Conservation (phyloP, 2,113 vertebrate species). For the Limnothrissa miodon region DNA sequence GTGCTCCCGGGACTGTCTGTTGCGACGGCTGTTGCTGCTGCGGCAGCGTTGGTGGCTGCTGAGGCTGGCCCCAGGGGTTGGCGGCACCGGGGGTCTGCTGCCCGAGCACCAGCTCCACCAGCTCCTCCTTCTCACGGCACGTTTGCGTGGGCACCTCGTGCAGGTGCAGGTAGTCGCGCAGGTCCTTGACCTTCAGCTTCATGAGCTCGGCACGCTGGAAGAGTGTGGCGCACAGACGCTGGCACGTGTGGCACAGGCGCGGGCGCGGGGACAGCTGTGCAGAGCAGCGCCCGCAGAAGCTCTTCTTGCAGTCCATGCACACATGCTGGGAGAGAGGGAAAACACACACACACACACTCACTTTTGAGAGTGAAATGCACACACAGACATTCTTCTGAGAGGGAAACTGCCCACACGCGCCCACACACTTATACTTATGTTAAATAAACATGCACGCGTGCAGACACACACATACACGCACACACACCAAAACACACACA, state of each 20-base stretch:
- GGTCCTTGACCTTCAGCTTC: constrained; percentile 97
- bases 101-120: constrained; percentile 87
- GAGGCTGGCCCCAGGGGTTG: constrained; percentile 10
- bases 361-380: not conserved
- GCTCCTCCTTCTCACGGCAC: constrained; percentile 95
- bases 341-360: not conserved
- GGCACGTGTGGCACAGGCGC: constrained; percentile 87
- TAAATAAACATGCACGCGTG: no score
- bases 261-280: constrained; percentile 72
- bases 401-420: no score
- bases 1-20: not conserved
- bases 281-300: constrained; percentile 79
- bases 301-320: constrained; percentile 90
- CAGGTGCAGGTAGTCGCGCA: constrained; percentile 90
- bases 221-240: constrained; percentile 83
- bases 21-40: not conserved
- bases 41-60: not conserved
- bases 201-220: constrained; percentile 86
- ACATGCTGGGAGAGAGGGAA: constrained; percentile 69
- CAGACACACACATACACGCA: no score
- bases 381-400: no score
- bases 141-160: constrained; percentile 86
- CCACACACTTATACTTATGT: no score
- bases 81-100: constrained; percentile 70
- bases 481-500: no score